Evolutionary conservation across 1,140 invertebrate species (phyloP).

Genomic region (Drosophila pseudoananassae): DNA sequence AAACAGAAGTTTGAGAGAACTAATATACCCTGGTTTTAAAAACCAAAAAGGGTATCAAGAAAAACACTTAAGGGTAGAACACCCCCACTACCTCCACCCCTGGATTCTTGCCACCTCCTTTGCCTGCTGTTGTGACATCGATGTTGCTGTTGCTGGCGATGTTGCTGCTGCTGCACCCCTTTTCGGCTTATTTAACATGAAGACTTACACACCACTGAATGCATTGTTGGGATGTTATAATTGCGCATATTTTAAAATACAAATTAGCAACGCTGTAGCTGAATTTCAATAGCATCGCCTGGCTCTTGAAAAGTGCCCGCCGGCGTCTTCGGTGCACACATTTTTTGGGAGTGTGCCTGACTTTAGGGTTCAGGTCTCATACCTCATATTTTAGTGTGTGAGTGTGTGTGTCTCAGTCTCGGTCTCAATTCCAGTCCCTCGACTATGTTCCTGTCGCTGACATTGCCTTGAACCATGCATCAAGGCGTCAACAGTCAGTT

Average conservation of each 20-base stretch:
- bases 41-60: not conserved
- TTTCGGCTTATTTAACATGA: slow-evolving; percentile 72
- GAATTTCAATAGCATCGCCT: slow-evolving; percentile 69
- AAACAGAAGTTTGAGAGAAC: not conserved
- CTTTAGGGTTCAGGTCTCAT: slow-evolving; percentile 40
- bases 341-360: slow-evolving; percentile 59
- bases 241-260: slow-evolving; percentile 83
- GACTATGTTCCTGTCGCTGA: slow-evolving; percentile 36
- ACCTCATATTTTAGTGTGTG: not conserved
- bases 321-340: slow-evolving; percentile 37
- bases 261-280: slow-evolving; percentile 82
- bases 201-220: slow-evolving; percentile 74
- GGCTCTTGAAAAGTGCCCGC: slow-evolving; percentile 33
- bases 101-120: slow-evolving; percentile 26
- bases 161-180: slow-evolving; percentile 51
- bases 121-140: slow-evolving; percentile 66
- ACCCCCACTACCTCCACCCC: not conserved
- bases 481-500: slow-evolving; percentile 62
- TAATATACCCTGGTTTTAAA: not conserved
- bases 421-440: slow-evolving; percentile 10
- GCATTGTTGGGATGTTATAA: slow-evolving; percentile 72
- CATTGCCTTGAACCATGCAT: slow-evolving; percentile 75
- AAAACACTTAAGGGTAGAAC: slow-evolving; percentile 70
- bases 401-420: slow-evolving; percentile 2
- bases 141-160: slow-evolving; percentile 25